Conservation (phyloP, 2,113 vertebrate species). For the Chloropsis cyanopogon region DNA sequence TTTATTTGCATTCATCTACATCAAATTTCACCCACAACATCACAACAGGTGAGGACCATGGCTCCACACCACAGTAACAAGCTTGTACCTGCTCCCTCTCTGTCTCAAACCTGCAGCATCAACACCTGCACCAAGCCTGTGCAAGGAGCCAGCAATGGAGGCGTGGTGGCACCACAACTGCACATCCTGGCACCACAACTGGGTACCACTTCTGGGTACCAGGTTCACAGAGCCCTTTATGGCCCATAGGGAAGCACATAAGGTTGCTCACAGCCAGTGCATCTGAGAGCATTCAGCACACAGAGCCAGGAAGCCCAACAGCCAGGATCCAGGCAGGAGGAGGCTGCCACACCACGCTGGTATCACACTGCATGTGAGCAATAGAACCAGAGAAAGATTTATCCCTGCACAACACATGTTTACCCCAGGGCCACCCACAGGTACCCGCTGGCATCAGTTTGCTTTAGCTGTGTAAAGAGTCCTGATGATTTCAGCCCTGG, state of each 20-base stretch:
- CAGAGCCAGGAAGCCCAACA: fast-evolving
- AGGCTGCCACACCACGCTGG: neutral
- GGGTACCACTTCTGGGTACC: neutral
- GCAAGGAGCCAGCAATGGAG: neutral
- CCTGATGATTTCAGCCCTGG: neutral
- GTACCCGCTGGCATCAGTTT: neutral
- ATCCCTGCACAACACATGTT: neutral
- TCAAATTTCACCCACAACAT: neutral
- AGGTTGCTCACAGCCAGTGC: neutral
- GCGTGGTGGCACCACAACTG: fast-evolving
- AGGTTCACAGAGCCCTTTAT: neutral
- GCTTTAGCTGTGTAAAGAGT: neutral
- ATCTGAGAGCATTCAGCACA: neutral
- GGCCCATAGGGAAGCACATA: neutral
- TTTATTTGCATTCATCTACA: neutral
- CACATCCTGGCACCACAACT: neutral
- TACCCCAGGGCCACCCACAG: neutral
- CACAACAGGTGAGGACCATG: neutral
- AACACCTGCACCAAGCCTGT: neutral
- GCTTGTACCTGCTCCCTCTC: neutral
- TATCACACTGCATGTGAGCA: neutral
- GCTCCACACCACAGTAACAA: neutral
- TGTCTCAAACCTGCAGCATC: neutral
- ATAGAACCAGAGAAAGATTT: neutral
- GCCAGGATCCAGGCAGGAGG: neutral